Percentiles rank a stretch among this genome's conserved stretches.
Evolutionary conservation across 2,113 vertebrate genomes (phyloP).

Genomic region (Apistogramma diplotaenia): DNA sequence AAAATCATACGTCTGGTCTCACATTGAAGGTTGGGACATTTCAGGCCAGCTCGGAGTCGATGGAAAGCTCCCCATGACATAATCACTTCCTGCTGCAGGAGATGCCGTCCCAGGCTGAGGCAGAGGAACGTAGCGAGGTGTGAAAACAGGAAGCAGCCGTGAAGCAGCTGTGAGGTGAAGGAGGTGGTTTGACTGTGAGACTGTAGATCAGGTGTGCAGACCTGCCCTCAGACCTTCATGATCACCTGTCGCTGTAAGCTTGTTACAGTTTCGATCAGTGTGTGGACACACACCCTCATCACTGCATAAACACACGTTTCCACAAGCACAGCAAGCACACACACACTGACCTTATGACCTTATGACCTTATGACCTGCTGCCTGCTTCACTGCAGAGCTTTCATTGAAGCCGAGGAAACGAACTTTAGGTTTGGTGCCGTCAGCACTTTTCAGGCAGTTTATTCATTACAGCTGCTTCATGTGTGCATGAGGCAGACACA

Average conservation of each 20-base stretch:
- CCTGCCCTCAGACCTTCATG: neutral
- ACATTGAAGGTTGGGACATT: neutral
- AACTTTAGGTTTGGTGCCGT: neutral
- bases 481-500: neutral
- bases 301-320: neutral
- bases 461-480: neutral
- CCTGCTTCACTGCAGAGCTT: neutral
- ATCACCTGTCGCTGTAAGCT: neutral
- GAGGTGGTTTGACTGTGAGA: too few species aligned
- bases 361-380: constrained; percentile 23
- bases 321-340: neutral
- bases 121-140: too few species aligned
- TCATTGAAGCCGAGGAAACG: neutral
- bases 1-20: too few species aligned
- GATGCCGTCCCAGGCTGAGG: neutral
- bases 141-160: too few species aligned
- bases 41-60: too few species aligned
- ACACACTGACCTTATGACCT: too few species aligned
- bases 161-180: too few species aligned
- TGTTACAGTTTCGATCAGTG: too few species aligned
- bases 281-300: neutral
- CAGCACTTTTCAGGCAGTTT: neutral
- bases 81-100: neutral
- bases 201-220: too few species aligned
- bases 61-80: neutral